These are phyloP conservation scores for Gavia stellata DNA, from an alignment of 2,113 vertebrate species.

Conservation along the genomic window DNA sequence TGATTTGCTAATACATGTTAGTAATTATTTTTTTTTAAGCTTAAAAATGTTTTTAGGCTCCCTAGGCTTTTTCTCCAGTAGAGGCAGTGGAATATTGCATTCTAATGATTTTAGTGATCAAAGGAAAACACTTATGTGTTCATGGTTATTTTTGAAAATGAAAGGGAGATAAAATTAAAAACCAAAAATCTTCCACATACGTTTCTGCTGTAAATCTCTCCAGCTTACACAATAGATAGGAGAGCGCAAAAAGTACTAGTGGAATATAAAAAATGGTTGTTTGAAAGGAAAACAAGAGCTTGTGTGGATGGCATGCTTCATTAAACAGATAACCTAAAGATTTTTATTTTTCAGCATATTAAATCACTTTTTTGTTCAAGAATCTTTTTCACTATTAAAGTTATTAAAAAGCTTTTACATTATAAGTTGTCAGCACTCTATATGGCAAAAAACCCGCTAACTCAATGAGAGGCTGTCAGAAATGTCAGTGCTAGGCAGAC, in stretches of 20 bases:
- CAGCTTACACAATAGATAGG: background rate
- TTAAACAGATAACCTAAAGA: background rate
- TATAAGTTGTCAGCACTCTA: background rate
- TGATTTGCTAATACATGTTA: background rate
- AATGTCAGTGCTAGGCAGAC: background rate
- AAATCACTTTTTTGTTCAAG: background rate
- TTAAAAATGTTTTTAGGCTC: background rate
- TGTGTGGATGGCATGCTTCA: background rate
- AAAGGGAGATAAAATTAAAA: background rate
- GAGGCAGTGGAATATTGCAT: background rate
- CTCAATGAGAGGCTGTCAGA: background rate
- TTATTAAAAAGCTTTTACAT: background rate
- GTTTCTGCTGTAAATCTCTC: background rate
- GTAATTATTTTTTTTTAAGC: background rate
- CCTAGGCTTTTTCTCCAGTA: background rate
- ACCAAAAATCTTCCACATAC: rapidly evolving
- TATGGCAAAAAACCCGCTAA: background rate
- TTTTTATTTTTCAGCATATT: background rate
- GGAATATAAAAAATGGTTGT: background rate
- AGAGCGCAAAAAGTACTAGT: background rate
- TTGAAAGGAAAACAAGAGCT: background rate
- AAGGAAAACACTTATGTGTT: background rate
- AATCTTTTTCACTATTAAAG: background rate
- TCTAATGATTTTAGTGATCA: background rate
- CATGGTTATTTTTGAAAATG: background rate